Percentiles rank a stretch among this genome's conserved stretches.
Conservation (phyloP, 2,113 vertebrate species). For the Raja brachyura region DNA sequence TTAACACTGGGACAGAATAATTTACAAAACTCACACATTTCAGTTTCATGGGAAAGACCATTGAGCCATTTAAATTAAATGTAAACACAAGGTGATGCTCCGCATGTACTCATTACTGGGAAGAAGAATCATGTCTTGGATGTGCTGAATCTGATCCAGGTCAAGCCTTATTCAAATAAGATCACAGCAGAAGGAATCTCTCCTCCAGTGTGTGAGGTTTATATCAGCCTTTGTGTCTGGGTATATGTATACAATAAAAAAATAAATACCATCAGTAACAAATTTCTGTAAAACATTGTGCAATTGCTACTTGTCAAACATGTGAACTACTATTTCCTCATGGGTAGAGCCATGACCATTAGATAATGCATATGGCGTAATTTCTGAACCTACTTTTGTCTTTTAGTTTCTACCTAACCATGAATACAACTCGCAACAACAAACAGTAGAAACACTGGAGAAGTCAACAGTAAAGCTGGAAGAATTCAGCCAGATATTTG, state of each 20-base stretch:
- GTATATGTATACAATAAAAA: not conserved
- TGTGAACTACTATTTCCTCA: not conserved
- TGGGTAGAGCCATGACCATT: not conserved
- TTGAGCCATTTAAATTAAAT: not conserved
- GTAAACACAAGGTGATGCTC: not conserved
- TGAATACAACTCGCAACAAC: slow-evolving; percentile 63
- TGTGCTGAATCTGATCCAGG: too few relatives aligned
- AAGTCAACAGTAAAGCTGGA: slow-evolving; percentile 54
- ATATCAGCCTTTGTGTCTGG: too few relatives aligned
- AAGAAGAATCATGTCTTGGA: too few relatives aligned
- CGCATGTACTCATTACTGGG: not conserved
- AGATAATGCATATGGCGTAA: not conserved
- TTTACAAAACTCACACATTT: not conserved
- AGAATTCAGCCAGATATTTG: slow-evolving; percentile 63
- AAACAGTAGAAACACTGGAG: slow-evolving; percentile 61
- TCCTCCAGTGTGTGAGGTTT: too few relatives aligned
- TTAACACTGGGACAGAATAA: not conserved
- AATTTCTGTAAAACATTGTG: not conserved
- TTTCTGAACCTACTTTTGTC: not conserved
- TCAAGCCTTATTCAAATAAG: too few relatives aligned
- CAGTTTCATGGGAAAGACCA: not conserved
- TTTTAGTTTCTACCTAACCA: not conserved
- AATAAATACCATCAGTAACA: not conserved
- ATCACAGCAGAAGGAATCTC: too few relatives aligned
- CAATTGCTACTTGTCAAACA: not conserved